Evolutionary conservation across 2,888 invertebrate species (phyloP).

Genomic region (Lasioglossum morio): DNA sequence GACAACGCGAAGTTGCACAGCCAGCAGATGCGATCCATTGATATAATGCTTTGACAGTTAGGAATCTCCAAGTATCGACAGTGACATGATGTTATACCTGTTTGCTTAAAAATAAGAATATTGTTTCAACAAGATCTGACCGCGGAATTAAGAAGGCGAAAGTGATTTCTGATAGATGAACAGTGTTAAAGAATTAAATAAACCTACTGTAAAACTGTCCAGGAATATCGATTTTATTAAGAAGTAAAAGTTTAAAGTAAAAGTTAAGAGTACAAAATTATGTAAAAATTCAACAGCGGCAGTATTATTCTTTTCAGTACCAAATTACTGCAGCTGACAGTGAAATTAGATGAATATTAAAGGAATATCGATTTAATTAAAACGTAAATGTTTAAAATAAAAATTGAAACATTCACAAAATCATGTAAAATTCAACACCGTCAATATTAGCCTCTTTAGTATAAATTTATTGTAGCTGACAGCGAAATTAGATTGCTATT

Average conservation of each 20-base stretch:
- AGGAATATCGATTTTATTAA: too few species aligned
- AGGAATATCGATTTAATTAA: too few species aligned
- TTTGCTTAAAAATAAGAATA: background rate
- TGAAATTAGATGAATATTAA: too few species aligned
- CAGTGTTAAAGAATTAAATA: background rate
- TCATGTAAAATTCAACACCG: background rate
- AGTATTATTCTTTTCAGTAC: too few species aligned
- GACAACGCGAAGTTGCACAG: background rate
- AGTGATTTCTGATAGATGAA: background rate
- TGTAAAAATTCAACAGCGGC: background rate
- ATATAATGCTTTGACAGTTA: background rate
- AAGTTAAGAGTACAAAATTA: too few species aligned
- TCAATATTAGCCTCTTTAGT: background rate
- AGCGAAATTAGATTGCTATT: too few species aligned
- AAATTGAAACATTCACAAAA: background rate
- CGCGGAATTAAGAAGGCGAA: background rate
- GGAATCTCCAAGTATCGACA: background rate
- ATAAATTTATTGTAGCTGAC: background rate
- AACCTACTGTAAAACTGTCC: background rate
- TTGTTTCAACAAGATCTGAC: background rate
- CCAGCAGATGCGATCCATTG: background rate
- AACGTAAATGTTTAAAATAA: background rate
- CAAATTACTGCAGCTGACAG: background rate
- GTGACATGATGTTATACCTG: background rate
- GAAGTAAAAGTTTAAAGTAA: too few species aligned